Evolutionary conservation across 2,797 vertebrate species (phyloP).

Genomic region (Tadarida brasiliensis): DNA sequence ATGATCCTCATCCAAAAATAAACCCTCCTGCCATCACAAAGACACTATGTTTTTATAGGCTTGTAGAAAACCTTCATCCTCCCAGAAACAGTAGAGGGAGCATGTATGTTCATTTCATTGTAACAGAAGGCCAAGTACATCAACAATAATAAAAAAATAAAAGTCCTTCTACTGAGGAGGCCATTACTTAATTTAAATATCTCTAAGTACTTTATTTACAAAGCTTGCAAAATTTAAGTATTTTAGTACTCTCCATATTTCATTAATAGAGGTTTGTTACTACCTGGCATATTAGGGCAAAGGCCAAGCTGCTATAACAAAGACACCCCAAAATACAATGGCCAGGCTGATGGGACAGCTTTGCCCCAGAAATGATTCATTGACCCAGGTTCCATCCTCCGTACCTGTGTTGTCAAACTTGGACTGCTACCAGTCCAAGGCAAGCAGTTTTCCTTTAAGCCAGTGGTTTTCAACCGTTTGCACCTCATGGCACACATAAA

Average conservation of each 20-base stretch:
- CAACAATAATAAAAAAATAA: not conserved
- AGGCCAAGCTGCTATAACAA: not conserved
- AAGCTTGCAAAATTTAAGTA: not conserved
- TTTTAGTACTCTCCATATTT: not conserved
- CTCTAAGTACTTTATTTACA: not conserved
- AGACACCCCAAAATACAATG: not conserved
- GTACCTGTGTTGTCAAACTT: not conserved
- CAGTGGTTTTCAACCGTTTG: too few relatives aligned
- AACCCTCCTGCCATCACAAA: not conserved
- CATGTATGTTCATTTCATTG: not conserved
- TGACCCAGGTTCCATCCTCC: not conserved
- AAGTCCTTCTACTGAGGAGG: not conserved
- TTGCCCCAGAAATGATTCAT: not conserved
- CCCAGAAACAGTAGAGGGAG: not conserved
- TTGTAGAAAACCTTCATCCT: not conserved
- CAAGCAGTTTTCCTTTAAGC: not conserved
- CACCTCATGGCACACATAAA: too few relatives aligned
- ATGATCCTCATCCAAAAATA: not conserved
- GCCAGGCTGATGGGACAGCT: not conserved
- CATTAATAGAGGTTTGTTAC: not conserved
- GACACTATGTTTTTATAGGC: not conserved
- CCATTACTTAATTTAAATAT: too few relatives aligned
- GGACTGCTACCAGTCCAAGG: not conserved
- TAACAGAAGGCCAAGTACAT: not conserved
- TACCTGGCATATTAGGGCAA: not conserved